Evolutionary conservation across 1,140 invertebrate genomes (phyloP), one percentile per base, ranked within the genome.

Genomic region (Sarcophaga bullata): DNA sequence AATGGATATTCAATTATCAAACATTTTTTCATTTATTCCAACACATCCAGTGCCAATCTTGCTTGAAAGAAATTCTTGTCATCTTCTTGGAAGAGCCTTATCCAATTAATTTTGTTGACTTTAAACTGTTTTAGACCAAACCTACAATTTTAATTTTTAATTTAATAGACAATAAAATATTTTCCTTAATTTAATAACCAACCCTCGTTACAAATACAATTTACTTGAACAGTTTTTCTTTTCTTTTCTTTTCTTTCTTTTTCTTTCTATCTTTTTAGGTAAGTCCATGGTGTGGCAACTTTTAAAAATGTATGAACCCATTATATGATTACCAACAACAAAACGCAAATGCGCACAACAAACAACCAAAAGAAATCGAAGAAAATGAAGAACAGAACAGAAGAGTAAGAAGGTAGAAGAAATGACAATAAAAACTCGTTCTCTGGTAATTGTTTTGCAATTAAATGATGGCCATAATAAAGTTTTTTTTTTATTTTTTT

Each of bases 391-490:
- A 37, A 37, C 1, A 37, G 25, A 37, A n/a, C n/a, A 25, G n/a
- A 19, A 7, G n/a, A 8, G 17, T 3, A 19, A 72, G 62, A 8
- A 25, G 46, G 11, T n/a, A 76, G 73, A 47, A 7, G 48, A 48
- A 48, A 15, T 17, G 73, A 11, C 75, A 50, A 50, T 50, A 47
- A 78, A 78, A 78, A 78, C 48, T 78, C 75, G 17, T 78, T 78
- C n/a, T 78, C 48, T 50, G 50, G 75, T 78, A 78, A 78, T 78
- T 78, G 75, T 78, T 78, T 78, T 78, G 75, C 75, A 78, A 78
- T 78, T 78, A 78, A 78, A 78, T 8, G n/a, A 6, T 17, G 8
- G 7, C 19, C 48, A 78, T 78, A 78, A 78, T 78, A 78, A 78
- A 50, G 75, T 3, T 17, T 49, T 78, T 78, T 78, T 17, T 17